Evolutionary conservation across 2,113 vertebrate genomes (phyloP).

Genomic region (Neotragus pygmaeus): DNA sequence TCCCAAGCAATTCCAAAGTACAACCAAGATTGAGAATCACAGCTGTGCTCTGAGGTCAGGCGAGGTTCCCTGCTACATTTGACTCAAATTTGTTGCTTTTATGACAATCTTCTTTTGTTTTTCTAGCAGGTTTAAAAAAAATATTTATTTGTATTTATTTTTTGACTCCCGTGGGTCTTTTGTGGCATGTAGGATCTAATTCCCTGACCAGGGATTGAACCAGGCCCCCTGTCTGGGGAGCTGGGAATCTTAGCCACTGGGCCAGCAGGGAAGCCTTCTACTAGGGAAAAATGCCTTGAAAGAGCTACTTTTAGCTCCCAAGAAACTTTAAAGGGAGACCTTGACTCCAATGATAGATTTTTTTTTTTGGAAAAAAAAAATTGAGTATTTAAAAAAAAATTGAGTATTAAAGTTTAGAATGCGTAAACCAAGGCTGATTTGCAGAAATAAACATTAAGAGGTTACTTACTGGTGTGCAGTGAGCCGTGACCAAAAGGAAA

Average conservation of each 20-base stretch:
- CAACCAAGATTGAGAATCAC: not conserved
- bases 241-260: not conserved
- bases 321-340: not conserved
- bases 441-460: not conserved
- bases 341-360: not conserved
- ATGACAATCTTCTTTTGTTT: not conserved
- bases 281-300: not conserved
- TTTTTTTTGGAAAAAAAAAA: too few relatives aligned
- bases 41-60: not conserved
- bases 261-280: not conserved
- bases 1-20: not conserved
- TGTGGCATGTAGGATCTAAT: not conserved
- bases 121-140: too few relatives aligned
- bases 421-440: not conserved
- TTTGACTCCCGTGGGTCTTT: not conserved
- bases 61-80: rapidly evolving
- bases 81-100: not conserved
- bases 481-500: constrained; percentile 15
- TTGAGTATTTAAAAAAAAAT: too few relatives aligned
- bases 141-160: not conserved
- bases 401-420: not conserved
- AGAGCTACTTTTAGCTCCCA: not conserved
- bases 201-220: not conserved
- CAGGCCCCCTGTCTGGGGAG: not conserved
- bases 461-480: constrained; percentile 21